phyloP scores from a whole-genome alignment of 2,888 invertebrate genomes.

The Brachynemurus nebulosus region DNA sequence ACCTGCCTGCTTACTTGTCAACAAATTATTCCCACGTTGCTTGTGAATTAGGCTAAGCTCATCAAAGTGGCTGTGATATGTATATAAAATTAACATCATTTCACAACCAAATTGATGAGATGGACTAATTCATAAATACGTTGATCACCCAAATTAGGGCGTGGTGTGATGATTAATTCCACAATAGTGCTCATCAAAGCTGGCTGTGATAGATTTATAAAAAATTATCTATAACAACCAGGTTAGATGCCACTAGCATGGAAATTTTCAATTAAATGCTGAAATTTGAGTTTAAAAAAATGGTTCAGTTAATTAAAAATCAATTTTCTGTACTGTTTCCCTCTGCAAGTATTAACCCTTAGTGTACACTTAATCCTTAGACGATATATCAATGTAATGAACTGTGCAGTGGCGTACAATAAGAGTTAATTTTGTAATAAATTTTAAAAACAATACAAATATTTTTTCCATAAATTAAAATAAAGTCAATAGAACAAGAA shows the following conservation, averaged over 20 bases:
- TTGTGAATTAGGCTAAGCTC: slow-evolving; percentile 46
- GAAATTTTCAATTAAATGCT: neutral
- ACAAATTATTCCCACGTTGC: neutral
- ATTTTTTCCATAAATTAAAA: no score
- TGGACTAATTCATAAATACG: slow-evolving; percentile 33
- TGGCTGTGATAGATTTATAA: slow-evolving; percentile 73
- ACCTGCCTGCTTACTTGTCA: no score
- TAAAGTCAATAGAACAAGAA: no score
- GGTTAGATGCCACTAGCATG: slow-evolving; percentile 58
- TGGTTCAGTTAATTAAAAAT: no score
- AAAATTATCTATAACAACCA: slow-evolving; percentile 60
- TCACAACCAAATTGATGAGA: slow-evolving; percentile 83
- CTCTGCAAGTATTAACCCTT: no score
- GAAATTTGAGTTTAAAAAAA: neutral
- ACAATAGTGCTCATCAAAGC: slow-evolving; percentile 84
- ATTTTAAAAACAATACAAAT: no score
- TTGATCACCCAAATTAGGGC: slow-evolving; percentile 13
- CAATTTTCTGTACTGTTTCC: no score
- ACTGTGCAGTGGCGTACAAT: no score
- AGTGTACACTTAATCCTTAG: no score
- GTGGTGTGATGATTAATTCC: slow-evolving; percentile 24
- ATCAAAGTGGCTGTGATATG: slow-evolving; percentile 99
- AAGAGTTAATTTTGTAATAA: no score
- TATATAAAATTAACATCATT: slow-evolving; percentile 42
- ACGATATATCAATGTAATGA: no score